Evolutionary conservation across 2,888 invertebrate genomes (phyloP).

Genomic region (Artemia sinica): DNA sequence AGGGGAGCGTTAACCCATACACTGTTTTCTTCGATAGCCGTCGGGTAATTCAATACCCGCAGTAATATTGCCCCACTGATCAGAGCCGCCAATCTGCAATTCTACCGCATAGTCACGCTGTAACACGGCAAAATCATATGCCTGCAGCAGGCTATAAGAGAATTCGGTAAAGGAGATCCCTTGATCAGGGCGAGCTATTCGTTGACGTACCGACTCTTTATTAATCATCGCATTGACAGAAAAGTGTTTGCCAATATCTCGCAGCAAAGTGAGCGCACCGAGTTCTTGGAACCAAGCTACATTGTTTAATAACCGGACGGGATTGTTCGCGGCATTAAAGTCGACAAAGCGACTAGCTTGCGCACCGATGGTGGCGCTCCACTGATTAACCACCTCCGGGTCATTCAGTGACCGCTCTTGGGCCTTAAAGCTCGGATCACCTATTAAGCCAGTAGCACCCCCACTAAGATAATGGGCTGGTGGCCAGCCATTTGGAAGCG

Average conservation of each 20-base stretch:
- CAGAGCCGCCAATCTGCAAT: not conserved
- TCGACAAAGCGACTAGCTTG: not conserved
- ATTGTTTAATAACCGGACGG: too few relatives aligned
- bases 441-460: not conserved
- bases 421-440: not conserved
- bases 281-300: too few relatives aligned
- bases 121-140: not conserved
- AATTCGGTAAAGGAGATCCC: not conserved
- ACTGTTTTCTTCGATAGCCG: too few relatives aligned
- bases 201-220: not conserved
- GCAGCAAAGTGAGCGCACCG: too few relatives aligned
- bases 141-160: not conserved
- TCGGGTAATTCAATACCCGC: not conserved
- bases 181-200: not conserved
- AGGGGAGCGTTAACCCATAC: too few relatives aligned
- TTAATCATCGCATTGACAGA: not conserved
- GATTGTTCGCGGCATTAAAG: not conserved
- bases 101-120: not conserved
- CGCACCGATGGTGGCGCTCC: not conserved
- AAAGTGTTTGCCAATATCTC: not conserved
- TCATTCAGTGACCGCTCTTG: not conserved
- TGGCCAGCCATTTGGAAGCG: not conserved
- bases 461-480: not conserved
- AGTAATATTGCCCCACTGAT: constrained; percentile 1
- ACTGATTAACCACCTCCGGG: not conserved